Evolutionary conservation across 2,113 vertebrate species (phyloP).

Genomic region (Columba livia): DNA sequence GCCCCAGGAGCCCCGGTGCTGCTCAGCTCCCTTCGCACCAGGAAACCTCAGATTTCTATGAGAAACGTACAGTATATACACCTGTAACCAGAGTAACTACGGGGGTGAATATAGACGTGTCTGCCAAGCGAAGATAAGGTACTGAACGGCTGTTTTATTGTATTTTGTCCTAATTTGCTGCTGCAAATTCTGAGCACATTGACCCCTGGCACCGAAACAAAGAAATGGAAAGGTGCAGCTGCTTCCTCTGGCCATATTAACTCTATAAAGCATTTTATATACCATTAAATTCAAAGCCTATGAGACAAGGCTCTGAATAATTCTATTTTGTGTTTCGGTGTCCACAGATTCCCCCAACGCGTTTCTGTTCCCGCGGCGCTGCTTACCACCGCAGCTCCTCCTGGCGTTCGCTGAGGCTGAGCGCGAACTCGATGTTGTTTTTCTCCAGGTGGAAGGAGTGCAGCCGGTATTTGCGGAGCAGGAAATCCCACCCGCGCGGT

Average conservation of each 20-base stretch:
- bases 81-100: neutral
- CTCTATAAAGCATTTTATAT: neutral
- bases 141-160: neutral
- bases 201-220: neutral
- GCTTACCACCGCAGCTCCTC: conserved; percentile 85
- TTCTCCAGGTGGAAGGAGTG: conserved; percentile 78
- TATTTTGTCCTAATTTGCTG: neutral
- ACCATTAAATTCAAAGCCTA: neutral
- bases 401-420: conserved; percentile 72
- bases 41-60: neutral
- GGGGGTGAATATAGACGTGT: neutral
- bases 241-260: too few relatives aligned
- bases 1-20: neutral
- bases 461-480: conserved; percentile 82
- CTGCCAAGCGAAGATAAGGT: neutral
- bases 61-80: neutral
- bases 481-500: conserved; percentile 86
- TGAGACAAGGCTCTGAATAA: neutral
- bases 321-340: neutral
- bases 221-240: neutral
- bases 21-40: neutral
- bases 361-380: neutral
- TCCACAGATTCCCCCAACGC: rapidly evolving
- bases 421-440: conserved; percentile 77
- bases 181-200: neutral